Percentiles rank a stretch among this genome's conserved stretches.
Evolutionary conservation across 2,113 vertebrate genomes (phyloP).

Genomic region (Callionymus lyra): DNA sequence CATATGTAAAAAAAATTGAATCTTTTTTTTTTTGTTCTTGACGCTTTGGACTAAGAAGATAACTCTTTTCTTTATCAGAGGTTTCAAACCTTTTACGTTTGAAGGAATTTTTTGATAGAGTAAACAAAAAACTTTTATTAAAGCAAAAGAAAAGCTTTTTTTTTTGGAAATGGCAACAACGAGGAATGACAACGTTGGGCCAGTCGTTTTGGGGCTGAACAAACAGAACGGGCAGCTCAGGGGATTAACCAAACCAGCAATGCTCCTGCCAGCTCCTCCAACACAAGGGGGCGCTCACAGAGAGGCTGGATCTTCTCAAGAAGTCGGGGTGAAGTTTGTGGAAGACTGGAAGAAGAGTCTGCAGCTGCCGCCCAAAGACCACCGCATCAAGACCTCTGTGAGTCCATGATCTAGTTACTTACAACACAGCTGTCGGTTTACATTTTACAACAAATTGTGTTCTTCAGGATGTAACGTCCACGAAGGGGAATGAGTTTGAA

Average conservation of each 20-base stretch:
- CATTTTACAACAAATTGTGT: too few relatives aligned
- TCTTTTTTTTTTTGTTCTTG: conserved; percentile 54
- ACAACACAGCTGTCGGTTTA: too few relatives aligned
- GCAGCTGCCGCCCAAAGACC: conserved; percentile 62
- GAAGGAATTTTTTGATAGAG: conserved; percentile 1
- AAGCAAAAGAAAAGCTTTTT: background rate
- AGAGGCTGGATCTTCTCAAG: conserved; percentile 38
- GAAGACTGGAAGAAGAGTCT: conserved; percentile 66
- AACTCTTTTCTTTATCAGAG: conserved; percentile 27
- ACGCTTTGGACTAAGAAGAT: conserved; percentile 52
- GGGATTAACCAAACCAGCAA: conserved; percentile 59
- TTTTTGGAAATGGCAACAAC: conserved; percentile 59
- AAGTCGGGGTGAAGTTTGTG: conserved; percentile 63
- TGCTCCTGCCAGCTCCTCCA: conserved; percentile 46
- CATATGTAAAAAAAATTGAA: conserved; percentile 65
- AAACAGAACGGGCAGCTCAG: conserved; percentile 70
- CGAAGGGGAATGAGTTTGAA: conserved; percentile 75
- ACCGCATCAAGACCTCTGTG: conserved; percentile 58
- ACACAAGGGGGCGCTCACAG: conserved; percentile 39
- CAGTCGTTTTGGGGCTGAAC: conserved; percentile 62
- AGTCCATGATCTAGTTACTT: too few relatives aligned
- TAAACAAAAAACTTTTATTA: conserved; percentile 11
- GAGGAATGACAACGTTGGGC: conserved; percentile 60
- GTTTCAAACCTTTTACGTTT: conserved; percentile 26
- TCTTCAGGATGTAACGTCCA: conserved; percentile 66